Base-by-base conservation (phyloP, 1,140 invertebrate genomes). In the Drosophila trapezifrons region DNA sequence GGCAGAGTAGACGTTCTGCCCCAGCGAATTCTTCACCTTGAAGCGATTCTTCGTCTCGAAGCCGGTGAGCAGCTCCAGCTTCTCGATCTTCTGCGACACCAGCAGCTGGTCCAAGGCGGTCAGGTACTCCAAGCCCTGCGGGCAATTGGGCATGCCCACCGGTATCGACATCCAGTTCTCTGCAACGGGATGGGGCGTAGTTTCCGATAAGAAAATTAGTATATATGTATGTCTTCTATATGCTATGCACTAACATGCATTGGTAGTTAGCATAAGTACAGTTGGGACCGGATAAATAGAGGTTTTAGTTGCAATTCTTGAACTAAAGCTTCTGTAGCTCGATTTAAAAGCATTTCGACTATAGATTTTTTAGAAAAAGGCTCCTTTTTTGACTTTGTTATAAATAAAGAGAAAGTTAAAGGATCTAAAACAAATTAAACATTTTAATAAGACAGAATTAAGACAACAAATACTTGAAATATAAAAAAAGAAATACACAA, bases 111-210 rank as follows among this genome's bases (percentile, higher is more conserved):
- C 97, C 94, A 98, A 94, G 93, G 94, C 94, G 85, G 96, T 96
- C 92, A 98, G 94, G 94, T 97, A 98, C 94, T 98, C 97, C 92
- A 98, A 95, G 63, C 97, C 98, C 81, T 95, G 96, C 25, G 96
- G 97, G 93, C 96, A 98, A 91, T 95, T 96, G 93, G 92, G 93
- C 59, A 72, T 85, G 25, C 80, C 81, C 90, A 93, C 95, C 76
- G 93, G 84, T 78, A 90, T 89, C 32, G 80, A 87, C 84, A 89
- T 89, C 84, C 84, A 89, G 51, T 78, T 63, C 8, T 73, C 84
- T 70, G 56, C 29, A 67, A 77, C 27, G 42, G 7, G 3, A 17
- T 18, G 4, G 46, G 54, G 60, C 60, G 62, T 69, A 40, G 52
- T 71, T 58, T 37, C 10, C 13, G 42, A 71, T 70, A 40, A 71